Base-by-base conservation (phyloP, 2,113 vertebrate species). In the Cyphomyrus discorhynchus region DNA sequence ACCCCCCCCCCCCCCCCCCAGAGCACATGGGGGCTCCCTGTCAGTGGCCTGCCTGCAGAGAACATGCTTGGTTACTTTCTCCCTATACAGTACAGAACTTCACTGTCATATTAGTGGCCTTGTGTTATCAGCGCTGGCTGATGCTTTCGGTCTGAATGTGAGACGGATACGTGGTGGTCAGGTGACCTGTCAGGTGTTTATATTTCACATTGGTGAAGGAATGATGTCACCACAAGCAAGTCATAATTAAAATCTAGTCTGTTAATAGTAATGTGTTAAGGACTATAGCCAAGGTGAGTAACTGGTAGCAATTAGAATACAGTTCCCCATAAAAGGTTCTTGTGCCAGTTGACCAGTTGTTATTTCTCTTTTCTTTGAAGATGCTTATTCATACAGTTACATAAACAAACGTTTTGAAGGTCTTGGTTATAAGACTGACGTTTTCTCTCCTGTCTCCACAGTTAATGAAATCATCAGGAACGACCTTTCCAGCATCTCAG, bases 401-500 rank as follows among this genome's bases (percentile, higher is more conserved):
- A 39, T 80, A 39, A 35, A 80, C 42, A 42, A 80, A 82, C 2
- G 19, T 46, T 15, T 83, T 35, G n/a, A 86, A 52, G 47, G 24
- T 52, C 85, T 62, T 66, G 35, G 31, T 39, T 87, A 27, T 87
- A 62, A 62, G 10, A 86, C 31, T 49, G 11, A 46, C 15, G 0
- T 39, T 46, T 90, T 89, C 94, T 91, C 91, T 93, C 89, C 94
- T 95, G 92, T 96, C 93, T 96, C 94, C 94, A 74, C 97, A 99
- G 98, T 99, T 95, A 99, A 99, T 90, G 98, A 99, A 94, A 97
- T 99, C 89, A 99, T 99, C 95, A 96, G 97, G 90, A 99, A 99
- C 15, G 98, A 99, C 95, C 97, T 99, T 91, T 99, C 98, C 95
- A 95, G 97, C 95, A 97, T 96, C 92, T 97, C 93, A 56, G 94